Base-by-base conservation (phyloP, 1,140 invertebrate species). In the Ctenoplectra terminalis region DNA sequence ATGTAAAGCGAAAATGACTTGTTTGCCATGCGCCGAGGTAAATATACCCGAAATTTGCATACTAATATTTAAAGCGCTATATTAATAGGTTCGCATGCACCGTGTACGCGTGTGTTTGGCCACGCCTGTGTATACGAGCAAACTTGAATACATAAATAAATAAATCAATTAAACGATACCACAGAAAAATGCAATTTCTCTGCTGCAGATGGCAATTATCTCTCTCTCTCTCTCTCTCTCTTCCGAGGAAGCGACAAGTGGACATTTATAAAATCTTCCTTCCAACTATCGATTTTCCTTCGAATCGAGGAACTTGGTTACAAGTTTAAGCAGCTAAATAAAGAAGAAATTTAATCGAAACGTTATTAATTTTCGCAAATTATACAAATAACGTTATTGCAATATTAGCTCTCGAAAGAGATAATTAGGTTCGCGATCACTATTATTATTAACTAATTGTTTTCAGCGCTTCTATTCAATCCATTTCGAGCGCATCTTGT, bases 401-500 rank as follows among this genome's bases (percentile, higher is more conserved):
- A 17, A 23, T 48, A 50, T 50, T 46, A 63, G 17, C 40, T 31
- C 7, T 73, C 20, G 26, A 46, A 73, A 26, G 37, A 26, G 54
- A 72, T 76, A 70, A 71, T 70, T 56, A 60, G 23, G 29, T 26
- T 60, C 54, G 2, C 66, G 40, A 43, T 40, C 61, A 23, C 34
- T 34, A 48, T 70, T 71, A 78, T 78, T 70, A 78, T 58, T 46
- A 70, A 70, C 52, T 67, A 78, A 70, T 71, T 78, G 75, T 78
- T 78, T 48, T 46, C 66, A 34, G 23, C 52, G 50, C 40, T 48
- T 26, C 29, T 58, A 15, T 13, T 50, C 52, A 37, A 60, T 48
- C 52, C 75, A 34, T 56, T 40, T 20, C 52, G 52, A 8, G 26
- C 75, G 29, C 31, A 23, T 48, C 52, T 60, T 78, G 75, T 71